These are phyloP conservation scores for Limnephilus lunatus DNA, from an alignment of 2,888 invertebrate species.

Conservation along the genomic window DNA sequence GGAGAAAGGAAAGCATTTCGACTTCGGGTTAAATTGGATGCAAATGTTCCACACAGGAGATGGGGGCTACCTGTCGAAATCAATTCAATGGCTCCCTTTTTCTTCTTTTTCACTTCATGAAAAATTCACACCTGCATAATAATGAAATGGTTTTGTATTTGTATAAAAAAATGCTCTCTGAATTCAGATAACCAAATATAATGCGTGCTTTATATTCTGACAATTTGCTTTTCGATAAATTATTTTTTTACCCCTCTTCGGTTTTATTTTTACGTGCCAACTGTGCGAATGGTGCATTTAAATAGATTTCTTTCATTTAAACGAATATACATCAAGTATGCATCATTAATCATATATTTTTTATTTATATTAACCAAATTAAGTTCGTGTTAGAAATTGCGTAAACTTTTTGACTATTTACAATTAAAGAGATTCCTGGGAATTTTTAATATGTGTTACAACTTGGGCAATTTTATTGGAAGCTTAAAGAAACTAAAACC, in stretches of 20 bases:
- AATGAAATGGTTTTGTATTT: neutral
- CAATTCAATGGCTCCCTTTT: neutral
- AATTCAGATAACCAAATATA: neutral
- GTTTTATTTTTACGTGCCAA: neutral
- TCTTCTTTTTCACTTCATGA: neutral
- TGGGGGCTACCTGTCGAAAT: neutral
- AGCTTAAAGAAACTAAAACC: neutral
- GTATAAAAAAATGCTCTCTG: neutral
- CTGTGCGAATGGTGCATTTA: neutral
- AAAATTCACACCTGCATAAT: slow-evolving; percentile 2
- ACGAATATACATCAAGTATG: no score
- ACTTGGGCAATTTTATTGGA: no score
- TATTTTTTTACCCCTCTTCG: neutral
- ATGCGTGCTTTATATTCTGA: neutral
- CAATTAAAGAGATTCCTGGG: no score
- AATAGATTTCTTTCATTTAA: neutral
- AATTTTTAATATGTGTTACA: neutral
- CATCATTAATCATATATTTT: no score
- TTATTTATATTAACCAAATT: neutral
- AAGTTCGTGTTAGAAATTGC: neutral
- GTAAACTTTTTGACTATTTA: no score
- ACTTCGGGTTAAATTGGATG: neutral
- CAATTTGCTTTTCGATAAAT: neutral
- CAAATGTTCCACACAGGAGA: neutral
- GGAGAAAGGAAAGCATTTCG: neutral